Evolutionary conservation across 2,888 invertebrate species (phyloP), one percentile per base, ranked within the genome.

Genomic region (Dyspetes luteomarginatus): DNA sequence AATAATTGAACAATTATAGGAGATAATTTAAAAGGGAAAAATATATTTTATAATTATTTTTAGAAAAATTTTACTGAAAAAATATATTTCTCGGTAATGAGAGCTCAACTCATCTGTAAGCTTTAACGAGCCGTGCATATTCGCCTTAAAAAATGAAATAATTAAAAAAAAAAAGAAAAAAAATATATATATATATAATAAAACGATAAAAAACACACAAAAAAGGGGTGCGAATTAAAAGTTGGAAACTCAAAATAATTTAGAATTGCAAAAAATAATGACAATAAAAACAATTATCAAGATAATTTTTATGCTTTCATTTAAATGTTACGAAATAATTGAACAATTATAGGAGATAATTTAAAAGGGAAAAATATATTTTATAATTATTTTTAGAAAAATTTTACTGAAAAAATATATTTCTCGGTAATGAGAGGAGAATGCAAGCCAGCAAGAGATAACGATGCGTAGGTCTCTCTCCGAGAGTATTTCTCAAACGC

Each of bases 71-170:
- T n/a, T n/a, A n/a, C n/a, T n/a, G n/a, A n/a, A n/a, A 48, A 48
- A 48, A 48, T 48, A 0, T 43, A 7, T 62, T 43, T 43, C 24
- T 43, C 22, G 22, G 26, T 26, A 17, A 64, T 17, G 67, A 41
- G 65, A 67, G 60, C 48, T 67, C 43, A 64, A 43, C 65, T 58
- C 50, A 72, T 52, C 65, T 50, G 50, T 41, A 30, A 72, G 65
- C 65, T 78, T 60, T 58, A 72, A 78, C 72, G 71, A 58, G 50
- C 43, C 67, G 65, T 52, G 28, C 50, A 43, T 50, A 41, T 67
- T 43, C 15, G 17, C 19, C 15, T 15, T 43, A 50, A 67, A 50
- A 36, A 36, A 36, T 0, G 12, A 36, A 36, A 36, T 36, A 7
- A 12, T 36, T 36, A 36, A 36, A 36, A 36, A 2, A 36, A 36